A percentile compares a stretch with the other conserved stretches of the same genome.
Evolutionary conservation across 1,140 invertebrate genomes (phyloP).

Genomic region (Drosophila melanica): DNA sequence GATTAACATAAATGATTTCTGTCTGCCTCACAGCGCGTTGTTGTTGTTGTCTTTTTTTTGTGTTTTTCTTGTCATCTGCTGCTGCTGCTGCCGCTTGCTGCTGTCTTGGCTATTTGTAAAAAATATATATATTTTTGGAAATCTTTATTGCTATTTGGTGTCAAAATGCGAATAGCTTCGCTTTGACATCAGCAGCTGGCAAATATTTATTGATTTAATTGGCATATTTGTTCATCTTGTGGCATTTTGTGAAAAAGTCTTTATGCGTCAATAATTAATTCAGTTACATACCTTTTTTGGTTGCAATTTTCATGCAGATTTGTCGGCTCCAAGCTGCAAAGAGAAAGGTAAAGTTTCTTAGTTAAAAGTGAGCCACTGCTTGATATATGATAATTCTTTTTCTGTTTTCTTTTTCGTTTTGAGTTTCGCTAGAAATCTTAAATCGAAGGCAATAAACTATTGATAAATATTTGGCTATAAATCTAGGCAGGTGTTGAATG

Average conservation of each 20-base stretch:
- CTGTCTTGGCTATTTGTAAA: slow-evolving; percentile 49
- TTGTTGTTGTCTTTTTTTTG: slow-evolving; percentile 13
- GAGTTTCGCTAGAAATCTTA: slow-evolving; percentile 36
- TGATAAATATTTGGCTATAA: slow-evolving; percentile 35
- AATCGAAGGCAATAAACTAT: slow-evolving; percentile 29
- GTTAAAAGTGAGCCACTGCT: slow-evolving; percentile 24
- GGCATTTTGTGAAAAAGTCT: slow-evolving; percentile 31
- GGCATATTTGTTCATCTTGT: slow-evolving; percentile 56
- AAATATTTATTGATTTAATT: slow-evolving; percentile 78
- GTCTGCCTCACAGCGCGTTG: slow-evolving; percentile 47
- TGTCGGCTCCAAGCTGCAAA: slow-evolving; percentile 51
- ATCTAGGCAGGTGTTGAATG: slow-evolving; percentile 13
- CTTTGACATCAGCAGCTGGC: slow-evolving; percentile 53
- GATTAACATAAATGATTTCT: slow-evolving; percentile 82
- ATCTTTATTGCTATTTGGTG: slow-evolving; percentile 68
- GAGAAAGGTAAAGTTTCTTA: slow-evolving; percentile 56
- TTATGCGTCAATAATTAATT: slow-evolving; percentile 51
- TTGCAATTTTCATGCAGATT: slow-evolving; percentile 73
- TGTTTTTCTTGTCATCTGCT: slow-evolving; percentile 42
- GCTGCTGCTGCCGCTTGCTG: slow-evolving; percentile 7
- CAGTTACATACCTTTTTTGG: slow-evolving; percentile 63
- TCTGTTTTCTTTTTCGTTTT: not conserved
- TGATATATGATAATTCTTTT: slow-evolving; percentile 48
- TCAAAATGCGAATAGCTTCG: slow-evolving; percentile 60
- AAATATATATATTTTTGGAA: slow-evolving; percentile 58